phyloP scores from a whole-genome alignment of 2,797 vertebrate genomes.

The Cyprinodon diabolis region DNA sequence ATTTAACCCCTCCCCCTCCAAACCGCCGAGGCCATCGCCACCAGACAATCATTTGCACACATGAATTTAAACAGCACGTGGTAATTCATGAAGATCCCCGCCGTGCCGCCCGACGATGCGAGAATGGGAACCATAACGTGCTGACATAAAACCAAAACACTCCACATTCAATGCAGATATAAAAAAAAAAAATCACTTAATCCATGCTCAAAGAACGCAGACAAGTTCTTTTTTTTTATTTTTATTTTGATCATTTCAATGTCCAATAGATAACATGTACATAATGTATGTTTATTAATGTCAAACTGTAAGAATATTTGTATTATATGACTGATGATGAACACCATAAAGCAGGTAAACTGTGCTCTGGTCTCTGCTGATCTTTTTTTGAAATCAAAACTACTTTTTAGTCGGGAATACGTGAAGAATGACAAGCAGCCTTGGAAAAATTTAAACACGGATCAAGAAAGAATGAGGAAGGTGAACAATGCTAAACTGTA shows the following conservation, averaged over 20 bases:
- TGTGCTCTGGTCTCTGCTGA: conserved; percentile 41
- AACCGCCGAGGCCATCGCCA: neutral
- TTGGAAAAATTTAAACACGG: conserved; percentile 49
- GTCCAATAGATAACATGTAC: conserved; percentile 53
- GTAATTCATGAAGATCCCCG: neutral
- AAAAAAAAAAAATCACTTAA: neutral
- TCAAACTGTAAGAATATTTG: conserved; percentile 61
- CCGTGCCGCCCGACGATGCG: neutral
- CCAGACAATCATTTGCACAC: conserved; percentile 1
- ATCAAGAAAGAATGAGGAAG: conserved; percentile 15
- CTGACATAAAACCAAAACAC: conserved; percentile 50
- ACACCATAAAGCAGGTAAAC: conserved; percentile 38
- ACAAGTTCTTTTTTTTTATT: conserved; percentile 41
- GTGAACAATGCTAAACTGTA: conserved; percentile 21
- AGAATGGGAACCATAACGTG: conserved; percentile 2
- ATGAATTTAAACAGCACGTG: conserved; percentile 4
- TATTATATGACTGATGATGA: conserved; percentile 54
- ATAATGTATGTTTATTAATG: conserved; percentile 52
- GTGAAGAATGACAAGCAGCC: conserved; percentile 46
- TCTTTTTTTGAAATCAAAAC: conserved; percentile 37
- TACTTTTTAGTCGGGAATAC: conserved; percentile 34
- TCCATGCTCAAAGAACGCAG: conserved; percentile 42
- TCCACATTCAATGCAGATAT: conserved; percentile 27
- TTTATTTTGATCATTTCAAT: conserved; percentile 57
- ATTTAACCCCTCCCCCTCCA: conserved; percentile 54